Base-by-base conservation (phyloP, 1,140 invertebrate species). In the Drosophila ironensis region DNA sequence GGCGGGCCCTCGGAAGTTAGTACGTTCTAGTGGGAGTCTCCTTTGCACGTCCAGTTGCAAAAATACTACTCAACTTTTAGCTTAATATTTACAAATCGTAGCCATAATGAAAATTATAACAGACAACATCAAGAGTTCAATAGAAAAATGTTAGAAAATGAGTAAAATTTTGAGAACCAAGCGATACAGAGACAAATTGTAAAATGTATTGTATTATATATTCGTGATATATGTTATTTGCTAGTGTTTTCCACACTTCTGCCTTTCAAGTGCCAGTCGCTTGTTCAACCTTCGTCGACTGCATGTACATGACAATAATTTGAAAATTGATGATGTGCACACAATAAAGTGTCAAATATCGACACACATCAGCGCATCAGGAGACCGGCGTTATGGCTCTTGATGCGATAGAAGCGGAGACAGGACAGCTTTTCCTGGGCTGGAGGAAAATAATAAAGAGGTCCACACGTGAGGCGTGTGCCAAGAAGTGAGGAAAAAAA, bases 261-360 rank as follows among this genome's bases (percentile, higher is more conserved):
- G n/a, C n/a, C n/a, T n/a, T 27, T 27, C 9, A 3, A 27, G 5
- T 7, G 25, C 25, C 25, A 27, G 9, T 2, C 1, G 5, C 25
- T 27, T 27, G 25, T 27, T 27, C n/a, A 48, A 27, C 27, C 51
- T n/a, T 30, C 11, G 27, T 17, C 22, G 6, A n/a, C 11, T 35
- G n/a, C n/a, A n/a, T n/a, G 38, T 45, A 52, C 37, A 47, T 72
- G 54, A 70, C 46, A 61, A 78, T 76, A 80, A 86, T 80, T 75
- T 70, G 40, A 76, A 80, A 77, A 70, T 70, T 86, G 56, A 87
- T 84, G 78, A 84, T 78, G 80, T 86, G 78, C 74, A 75, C 74
- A 72, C 64, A n/a, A 78, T 82, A 72, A 69, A 84, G 71, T 78
- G 78, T 80, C 67, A 80, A 76, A 80, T 71, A 76, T 76, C 67